A percentile compares a stretch with the other conserved stretches of the same genome.
Evolutionary conservation across 1,140 invertebrate genomes (phyloP).

Genomic region (Hypothenemus hampei): DNA sequence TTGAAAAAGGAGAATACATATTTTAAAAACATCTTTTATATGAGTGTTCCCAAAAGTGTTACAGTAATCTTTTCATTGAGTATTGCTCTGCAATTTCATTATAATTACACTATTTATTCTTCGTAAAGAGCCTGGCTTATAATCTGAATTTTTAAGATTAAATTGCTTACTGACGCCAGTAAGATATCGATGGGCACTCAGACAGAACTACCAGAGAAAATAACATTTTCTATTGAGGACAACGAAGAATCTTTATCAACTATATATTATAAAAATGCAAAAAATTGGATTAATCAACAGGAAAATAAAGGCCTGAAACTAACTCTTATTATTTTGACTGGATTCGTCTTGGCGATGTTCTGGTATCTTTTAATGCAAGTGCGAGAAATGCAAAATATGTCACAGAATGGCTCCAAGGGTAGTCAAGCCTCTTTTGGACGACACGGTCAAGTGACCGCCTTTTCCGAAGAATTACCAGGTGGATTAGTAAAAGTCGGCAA

Average conservation of each 20-base stretch:
- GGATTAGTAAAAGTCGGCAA: slow-evolving; percentile 82
- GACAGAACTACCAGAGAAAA: slow-evolving; percentile 19
- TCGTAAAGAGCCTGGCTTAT: too few relatives aligned
- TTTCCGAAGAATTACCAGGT: slow-evolving; percentile 62
- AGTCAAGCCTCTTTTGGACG: slow-evolving; percentile 38
- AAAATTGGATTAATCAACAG: slow-evolving; percentile 60
- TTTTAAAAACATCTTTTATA: too few relatives aligned
- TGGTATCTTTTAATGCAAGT: slow-evolving; percentile 60
- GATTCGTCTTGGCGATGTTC: slow-evolving; percentile 62
- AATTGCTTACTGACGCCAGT: slow-evolving; percentile 23
- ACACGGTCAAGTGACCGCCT: slow-evolving; percentile 47
- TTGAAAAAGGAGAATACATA: too few relatives aligned
- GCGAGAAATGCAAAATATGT: slow-evolving; percentile 62
- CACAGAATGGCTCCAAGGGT: slow-evolving; percentile 55
- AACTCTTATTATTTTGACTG: slow-evolving; percentile 58
- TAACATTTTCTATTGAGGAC: slow-evolving; percentile 25
- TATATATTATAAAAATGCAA: slow-evolving; percentile 33
- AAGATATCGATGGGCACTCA: slow-evolving; percentile 17
- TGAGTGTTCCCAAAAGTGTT: too few relatives aligned
- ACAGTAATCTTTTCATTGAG: too few relatives aligned
- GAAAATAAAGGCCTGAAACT: slow-evolving; percentile 66
- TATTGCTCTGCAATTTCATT: too few relatives aligned
- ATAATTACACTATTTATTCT: too few relatives aligned
- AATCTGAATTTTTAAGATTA: slow-evolving; percentile 6
- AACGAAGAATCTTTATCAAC: slow-evolving; percentile 9